These are phyloP conservation scores for Tachina lurida DNA, from an alignment of 2,888 invertebrate genomes.

Conservation along the genomic window DNA sequence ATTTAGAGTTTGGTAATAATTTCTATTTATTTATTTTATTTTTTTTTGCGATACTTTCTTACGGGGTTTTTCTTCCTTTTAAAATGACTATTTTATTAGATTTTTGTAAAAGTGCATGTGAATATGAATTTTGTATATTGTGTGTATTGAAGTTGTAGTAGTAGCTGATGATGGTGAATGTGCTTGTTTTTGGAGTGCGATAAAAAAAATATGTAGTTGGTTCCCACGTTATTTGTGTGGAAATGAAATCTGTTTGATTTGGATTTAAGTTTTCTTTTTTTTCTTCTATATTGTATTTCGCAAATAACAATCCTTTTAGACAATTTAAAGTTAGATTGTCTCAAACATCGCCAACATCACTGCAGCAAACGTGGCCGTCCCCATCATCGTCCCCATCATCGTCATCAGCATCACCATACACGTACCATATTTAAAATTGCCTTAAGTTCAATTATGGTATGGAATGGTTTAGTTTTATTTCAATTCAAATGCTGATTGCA, in stretches of 20 bases:
- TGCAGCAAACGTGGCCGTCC: constrained; percentile 26
- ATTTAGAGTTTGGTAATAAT: constrained; percentile 62
- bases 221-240: constrained; percentile 71
- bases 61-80: constrained; percentile 63
- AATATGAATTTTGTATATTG: not conserved
- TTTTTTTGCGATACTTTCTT: constrained; percentile 32
- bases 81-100: constrained; percentile 62
- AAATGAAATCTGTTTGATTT: constrained; percentile 66
- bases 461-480: constrained; percentile 60
- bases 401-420: constrained; percentile 64
- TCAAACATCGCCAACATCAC: constrained; percentile 58
- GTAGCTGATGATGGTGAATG: not conserved
- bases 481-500: constrained; percentile 50
- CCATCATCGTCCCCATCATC: constrained; percentile 35
- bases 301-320: constrained; percentile 65
- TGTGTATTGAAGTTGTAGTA: not conserved
- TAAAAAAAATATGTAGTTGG: constrained; percentile 63
- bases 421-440: constrained; percentile 71
- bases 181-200: constrained; percentile 61
- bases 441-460: constrained; percentile 69
- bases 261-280: constrained; percentile 46
- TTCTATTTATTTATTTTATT: constrained; percentile 20
- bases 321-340: constrained; percentile 63
- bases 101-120: constrained; percentile 18
- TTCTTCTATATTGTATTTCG: constrained; percentile 52